These are phyloP conservation scores for Drosophila ochracea DNA, from an alignment of 2,888 invertebrate genomes.

Conservation along the genomic window DNA sequence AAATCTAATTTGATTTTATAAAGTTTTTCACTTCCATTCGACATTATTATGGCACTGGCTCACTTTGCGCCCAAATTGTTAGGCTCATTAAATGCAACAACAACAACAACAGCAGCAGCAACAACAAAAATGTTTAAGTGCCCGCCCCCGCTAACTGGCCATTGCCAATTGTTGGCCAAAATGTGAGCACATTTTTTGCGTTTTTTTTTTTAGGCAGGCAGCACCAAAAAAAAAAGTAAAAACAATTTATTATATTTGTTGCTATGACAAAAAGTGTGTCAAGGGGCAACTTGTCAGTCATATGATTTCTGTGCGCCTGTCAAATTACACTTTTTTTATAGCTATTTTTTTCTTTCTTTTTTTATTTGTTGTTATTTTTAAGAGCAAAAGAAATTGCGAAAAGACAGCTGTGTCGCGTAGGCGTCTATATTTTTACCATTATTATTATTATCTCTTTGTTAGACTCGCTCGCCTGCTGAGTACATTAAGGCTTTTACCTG, in stretches of 20 bases:
- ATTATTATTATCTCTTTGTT: constrained; percentile 13
- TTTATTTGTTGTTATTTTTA: constrained; percentile 27
- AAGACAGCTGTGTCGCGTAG: constrained; percentile 43
- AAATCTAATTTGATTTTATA: neutral
- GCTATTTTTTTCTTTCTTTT: constrained; percentile 23
- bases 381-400: constrained; percentile 70
- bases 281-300: constrained; percentile 81
- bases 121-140: neutral
- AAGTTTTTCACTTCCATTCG: neutral
- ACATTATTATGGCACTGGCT: constrained; percentile 5
- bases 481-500: constrained; percentile 52
- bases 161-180: constrained; percentile 45
- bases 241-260: constrained; percentile 66
- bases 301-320: constrained; percentile 68
- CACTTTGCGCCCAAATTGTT: constrained; percentile 16
- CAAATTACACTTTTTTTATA: constrained; percentile 51
- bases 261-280: constrained; percentile 79
- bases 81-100: constrained; percentile 2
- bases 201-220: constrained; percentile 1
- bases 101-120: neutral
- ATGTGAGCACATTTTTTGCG: constrained; percentile 25
- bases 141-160: constrained; percentile 19
- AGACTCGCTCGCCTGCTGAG: too few species aligned
- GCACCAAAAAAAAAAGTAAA: constrained; percentile 40
- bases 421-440: constrained; percentile 12